phyloP scores from a whole-genome alignment of 2,888 invertebrate genomes.

The Cybosia mesomella region DNA sequence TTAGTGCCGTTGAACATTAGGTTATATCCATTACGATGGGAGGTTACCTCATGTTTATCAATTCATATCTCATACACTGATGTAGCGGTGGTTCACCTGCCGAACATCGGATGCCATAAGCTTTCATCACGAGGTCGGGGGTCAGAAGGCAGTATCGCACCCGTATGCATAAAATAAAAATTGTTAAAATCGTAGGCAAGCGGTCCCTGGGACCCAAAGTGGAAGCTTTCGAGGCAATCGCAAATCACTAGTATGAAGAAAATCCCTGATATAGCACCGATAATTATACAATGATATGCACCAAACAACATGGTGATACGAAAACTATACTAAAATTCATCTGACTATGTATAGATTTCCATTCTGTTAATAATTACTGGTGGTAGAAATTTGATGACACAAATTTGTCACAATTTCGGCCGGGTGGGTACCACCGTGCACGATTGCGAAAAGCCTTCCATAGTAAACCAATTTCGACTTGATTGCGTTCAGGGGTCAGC shows the following conservation, averaged over 20 bases:
- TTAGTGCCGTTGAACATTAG: conserved; percentile 30
- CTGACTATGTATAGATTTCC: neutral
- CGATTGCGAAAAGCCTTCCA: no score
- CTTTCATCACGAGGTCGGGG: no score
- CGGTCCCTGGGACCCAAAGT: neutral
- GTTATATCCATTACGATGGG: conserved; percentile 37
- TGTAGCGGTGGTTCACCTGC: conserved; percentile 17
- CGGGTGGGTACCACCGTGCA: no score
- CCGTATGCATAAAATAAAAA: no score
- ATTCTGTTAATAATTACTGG: conserved; percentile 33
- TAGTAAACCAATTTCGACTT: no score
- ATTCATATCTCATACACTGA: conserved; percentile 33
- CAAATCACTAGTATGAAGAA: neutral
- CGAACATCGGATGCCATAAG: no score
- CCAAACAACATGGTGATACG: conserved; percentile 27
- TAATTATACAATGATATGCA: no score
- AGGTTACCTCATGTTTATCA: conserved; percentile 42
- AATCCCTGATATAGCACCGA: neutral
- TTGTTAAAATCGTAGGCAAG: no score
- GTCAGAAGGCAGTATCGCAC: no score
- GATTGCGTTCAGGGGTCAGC: no score
- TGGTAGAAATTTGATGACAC: no score
- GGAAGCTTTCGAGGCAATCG: neutral
- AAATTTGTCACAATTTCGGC: no score
- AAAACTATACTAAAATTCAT: conserved; percentile 1